Evolutionary conservation across 2,113 vertebrate species (phyloP), one percentile per base, ranked within the genome.

Genomic region (Oostethus manadensis): DNA sequence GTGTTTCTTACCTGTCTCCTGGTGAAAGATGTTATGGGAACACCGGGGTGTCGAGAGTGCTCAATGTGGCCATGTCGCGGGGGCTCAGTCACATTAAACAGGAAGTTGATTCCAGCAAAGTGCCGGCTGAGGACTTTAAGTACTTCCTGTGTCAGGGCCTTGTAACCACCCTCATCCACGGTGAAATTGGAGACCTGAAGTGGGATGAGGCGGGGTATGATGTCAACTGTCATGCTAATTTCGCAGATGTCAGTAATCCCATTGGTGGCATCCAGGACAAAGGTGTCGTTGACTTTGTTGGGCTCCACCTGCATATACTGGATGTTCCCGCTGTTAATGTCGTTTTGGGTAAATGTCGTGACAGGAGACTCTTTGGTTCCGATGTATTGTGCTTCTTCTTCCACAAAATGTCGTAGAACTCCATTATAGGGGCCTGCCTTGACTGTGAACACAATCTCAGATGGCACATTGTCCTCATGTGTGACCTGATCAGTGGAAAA

Each of bases 111-210:
- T 74, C 88, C 88, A 18, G 84, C 77, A 66, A 94, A 96, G 81
- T 93, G 90, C 18, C 66, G 77, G 78, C 83, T 92, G 48, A 83
- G 77, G 72, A 96, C 91, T 78, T 70, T 87, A 38, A 97, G 80
- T 51, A 90, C 58, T 21, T 93, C 90, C 73, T 91, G 81, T 1
- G 90, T 78, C 51, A 95, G 74, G 4, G 86, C 87, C 79, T 85
- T 93, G 0, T 89, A 89, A 10, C 85, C 86, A 6, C 93, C 93
- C 88, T 97, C 94, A 1, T 72, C 75, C 68, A 97, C 81, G 0
- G 90, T 93, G 63, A 98, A 87, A 79, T 94, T 94, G 50, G 85
- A 86, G 29, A 93, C 88, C 49, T 87, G 81, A 18, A 95, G 72
- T 2, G 91, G 91, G 79, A 97, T 94, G 65, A 83, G 63, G 49